Evolutionary conservation across 2,797 vertebrate species (phyloP).

Genomic region (Diplodus puntazzo): DNA sequence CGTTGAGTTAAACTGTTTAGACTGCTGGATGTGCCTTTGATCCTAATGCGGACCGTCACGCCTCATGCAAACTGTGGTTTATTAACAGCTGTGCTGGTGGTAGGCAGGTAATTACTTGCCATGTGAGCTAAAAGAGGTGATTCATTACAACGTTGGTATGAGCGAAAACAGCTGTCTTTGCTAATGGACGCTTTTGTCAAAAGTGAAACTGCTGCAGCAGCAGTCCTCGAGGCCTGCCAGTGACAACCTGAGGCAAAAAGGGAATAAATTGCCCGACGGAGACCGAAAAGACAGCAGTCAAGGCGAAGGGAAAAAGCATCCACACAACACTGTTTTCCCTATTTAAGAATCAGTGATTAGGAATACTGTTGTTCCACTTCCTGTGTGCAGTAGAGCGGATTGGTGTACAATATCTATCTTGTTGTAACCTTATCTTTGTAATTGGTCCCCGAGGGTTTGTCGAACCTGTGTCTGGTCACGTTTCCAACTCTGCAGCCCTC

Average conservation of each 20-base stretch:
- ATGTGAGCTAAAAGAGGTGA: constrained; percentile 53
- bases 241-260: constrained; percentile 2
- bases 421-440: constrained; percentile 78
- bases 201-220: constrained; percentile 53
- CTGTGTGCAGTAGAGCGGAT: constrained; percentile 53
- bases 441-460: constrained; percentile 72
- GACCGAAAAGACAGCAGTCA: background rate
- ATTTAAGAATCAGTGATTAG: constrained; percentile 58
- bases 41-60: constrained; percentile 35
- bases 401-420: constrained; percentile 63
- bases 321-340: constrained; percentile 29
- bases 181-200: constrained; percentile 63
- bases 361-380: constrained; percentile 72
- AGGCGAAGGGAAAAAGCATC: background rate
- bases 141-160: constrained; percentile 54
- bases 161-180: constrained; percentile 63
- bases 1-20: constrained; percentile 23
- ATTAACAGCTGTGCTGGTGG: constrained; percentile 52
- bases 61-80: constrained; percentile 52
- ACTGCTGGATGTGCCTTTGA: constrained; percentile 24
- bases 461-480: constrained; percentile 75
- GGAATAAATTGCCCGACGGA: background rate
- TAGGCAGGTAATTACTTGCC: constrained; percentile 56
- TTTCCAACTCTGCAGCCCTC: constrained; percentile 59
- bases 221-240: constrained; percentile 38